Evolutionary conservation across 1,140 invertebrate species (phyloP), one percentile per base, ranked within the genome.

Genomic region (Nautilus pompilius): DNA sequence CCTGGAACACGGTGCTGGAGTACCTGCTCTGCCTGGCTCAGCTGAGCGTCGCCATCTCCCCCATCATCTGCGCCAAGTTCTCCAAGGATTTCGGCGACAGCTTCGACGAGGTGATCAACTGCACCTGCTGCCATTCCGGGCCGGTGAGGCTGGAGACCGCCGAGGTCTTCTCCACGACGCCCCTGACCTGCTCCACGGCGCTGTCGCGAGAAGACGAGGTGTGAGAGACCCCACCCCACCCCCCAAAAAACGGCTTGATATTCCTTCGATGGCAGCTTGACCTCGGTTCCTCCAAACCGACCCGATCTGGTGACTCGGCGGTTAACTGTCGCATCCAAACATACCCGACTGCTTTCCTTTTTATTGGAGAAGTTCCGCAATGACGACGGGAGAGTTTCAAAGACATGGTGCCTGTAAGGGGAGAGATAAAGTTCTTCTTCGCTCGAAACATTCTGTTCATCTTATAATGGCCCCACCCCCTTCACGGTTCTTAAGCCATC

Each of bases 81-180:
- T 63, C 70, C 2, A 62, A 63, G 3, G 68, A 72, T 54, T 63
- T 72, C 17, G 60, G 65, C 13, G 61, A 70, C 13, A 61, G 61
- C 24, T 72, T 72, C 41, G 70, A 72, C 55, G 70, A 72, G 33
- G 63, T 72, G n/a, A 66, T 72, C 36, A 72, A 72, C 63, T 72
- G 70, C 58, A 68, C 63, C 13, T 24, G 46, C 24, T 69, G 67
- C 41, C 17, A 28, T 4, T 5, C 4, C 3, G n/a, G 5, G 49
- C 26, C 26, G 6, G 24, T 28, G 17, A 53, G 22, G 5, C 17
- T 15, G 13, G 20, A 28, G 17, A 22, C 20, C 5, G 15, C 15
- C 49, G 29, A 24, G 6, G n/a, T n/a, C n/a, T n/a, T n/a, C n/a
- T 22, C 49, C 20, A 8, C n/a, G 3, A 53, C 49, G 3, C 49